Evolutionary conservation across 2,797 vertebrate species (phyloP), one percentile per base, ranked within the genome.

Genomic region (Ceryle rudis): DNA sequence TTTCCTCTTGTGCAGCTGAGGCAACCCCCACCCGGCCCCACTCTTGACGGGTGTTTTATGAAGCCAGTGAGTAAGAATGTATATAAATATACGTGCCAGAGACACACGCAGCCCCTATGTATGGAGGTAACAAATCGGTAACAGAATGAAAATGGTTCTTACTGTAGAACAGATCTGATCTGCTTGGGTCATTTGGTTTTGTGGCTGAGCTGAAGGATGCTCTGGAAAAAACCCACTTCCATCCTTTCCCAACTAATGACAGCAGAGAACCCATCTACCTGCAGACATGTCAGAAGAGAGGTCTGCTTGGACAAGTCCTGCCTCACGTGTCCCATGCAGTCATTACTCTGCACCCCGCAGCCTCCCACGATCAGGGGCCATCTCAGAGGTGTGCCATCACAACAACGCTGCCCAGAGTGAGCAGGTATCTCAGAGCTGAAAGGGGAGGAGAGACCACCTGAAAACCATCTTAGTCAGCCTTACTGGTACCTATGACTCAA

Each of bases 1-100:
- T 97, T 95, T 97, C 96, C 95, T 97, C 89, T 91, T 79, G 80
- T 96, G 93, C 97, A 96, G 95, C 98, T 97, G 96, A 95, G 95
- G 97, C 96, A 93, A 93, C 86, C 90, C 81, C 67, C 67, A 75
- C 69, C 90, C 61, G 93, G 93, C 65, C 96, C 86, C 69, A 89
- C 97, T 98, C 94, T 46, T 94, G 86, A 85, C 18, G 52, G 93
- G 93, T 95, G 92, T 95, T 97, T 98, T 97, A 98, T 96, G 96
- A 96, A 97, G 93, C 86, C 11, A 7, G 82, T 31, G 13, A 96
- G 94, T 71, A 94, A 92, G 96, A 94, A 96, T 97, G 96, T 95
- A 85, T 97, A 96, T 80, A 97, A 97, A 95, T 81, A 95, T 55
- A 97, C 88, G 62, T 74, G 90, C 93, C 80, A 57, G 93, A 95